Conservation (phyloP, 2,797 vertebrate genomes). For the Huso huso region DNA sequence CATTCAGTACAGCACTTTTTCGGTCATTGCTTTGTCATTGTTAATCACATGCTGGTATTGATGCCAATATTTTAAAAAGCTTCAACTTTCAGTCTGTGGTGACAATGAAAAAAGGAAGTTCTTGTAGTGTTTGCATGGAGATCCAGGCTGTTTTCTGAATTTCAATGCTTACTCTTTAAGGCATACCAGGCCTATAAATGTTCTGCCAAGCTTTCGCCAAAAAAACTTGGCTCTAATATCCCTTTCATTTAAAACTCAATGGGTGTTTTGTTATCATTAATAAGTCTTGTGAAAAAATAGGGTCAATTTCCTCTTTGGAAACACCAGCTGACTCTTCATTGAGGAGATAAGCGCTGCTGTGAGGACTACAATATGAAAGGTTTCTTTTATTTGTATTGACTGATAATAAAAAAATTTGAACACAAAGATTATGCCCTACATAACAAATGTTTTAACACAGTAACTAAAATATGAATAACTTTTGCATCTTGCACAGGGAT, state of each 20-base stretch:
- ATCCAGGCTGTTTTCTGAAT: too few species aligned
- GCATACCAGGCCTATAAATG: background rate
- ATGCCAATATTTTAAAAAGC: background rate
- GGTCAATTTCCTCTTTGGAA: background rate
- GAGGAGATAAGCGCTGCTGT: background rate
- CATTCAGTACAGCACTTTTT: too few species aligned
- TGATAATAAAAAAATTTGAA: conserved; percentile 1
- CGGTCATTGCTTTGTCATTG: too few species aligned
- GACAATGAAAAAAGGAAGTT: background rate
- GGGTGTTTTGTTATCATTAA: conserved; percentile 18
- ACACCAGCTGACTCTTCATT: background rate
- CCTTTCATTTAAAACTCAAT: conserved; percentile 11
- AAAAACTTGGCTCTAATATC: background rate
- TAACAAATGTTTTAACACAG: too few species aligned
- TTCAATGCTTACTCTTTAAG: background rate
- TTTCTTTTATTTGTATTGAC: background rate
- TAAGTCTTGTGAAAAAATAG: conserved; percentile 19
- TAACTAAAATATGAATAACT: too few species aligned
- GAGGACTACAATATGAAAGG: background rate
- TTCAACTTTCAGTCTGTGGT: background rate
- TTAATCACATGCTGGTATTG: too few species aligned
- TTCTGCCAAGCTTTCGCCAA: background rate
- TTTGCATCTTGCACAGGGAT: too few species aligned
- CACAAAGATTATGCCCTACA: too few species aligned
- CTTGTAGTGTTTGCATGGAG: too few species aligned